Base-by-base conservation (phyloP, 2,888 invertebrate genomes). In the Cataglyphis livida region DNA sequence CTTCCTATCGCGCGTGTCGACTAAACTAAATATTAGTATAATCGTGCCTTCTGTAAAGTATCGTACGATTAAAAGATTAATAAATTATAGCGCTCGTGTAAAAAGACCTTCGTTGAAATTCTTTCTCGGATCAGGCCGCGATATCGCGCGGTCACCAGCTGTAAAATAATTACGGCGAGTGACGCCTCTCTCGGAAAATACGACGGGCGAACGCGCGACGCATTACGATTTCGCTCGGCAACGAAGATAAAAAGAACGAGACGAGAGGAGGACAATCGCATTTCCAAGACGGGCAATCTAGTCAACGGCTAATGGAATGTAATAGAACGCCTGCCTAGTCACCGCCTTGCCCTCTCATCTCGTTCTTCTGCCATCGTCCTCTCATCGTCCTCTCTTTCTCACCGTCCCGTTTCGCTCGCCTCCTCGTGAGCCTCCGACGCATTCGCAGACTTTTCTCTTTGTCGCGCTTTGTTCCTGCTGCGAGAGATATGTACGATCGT, bases 401-500 rank as follows among this genome's bases (percentile, higher is more conserved):
- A 15, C 10, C 21, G 10, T 61, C n/a, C 41, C 64, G 25, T 74
- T 62, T 74, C 38, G 32, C 48, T 59, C 48, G 38, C 32, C 32
- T 64, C 28, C 62, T 74, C 81, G 21, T 25, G 71, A 6, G 57
- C 62, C 66, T 25, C 81, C 81, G 32, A 75, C 81, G 81, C 75
- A 76, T 82, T 59, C 64, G 66, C 9, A n/a, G 35, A 79, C 71
- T 79, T 74, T 65, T 70, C 73, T 64, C 74, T 70, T 15, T 54
- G 66, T 35, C 44, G n/a, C 51, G 57, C 88, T 88, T 89, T 89
- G 85, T 89, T 84, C 87, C 35, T 21, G 25, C 48, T 66, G 57
- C 81, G 32, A 79, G 71, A 88, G 82, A 89, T 84, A 88, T 70
- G 87, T 82, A 62, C 88, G 83, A 88, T 88, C 86, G 66, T 35